Evolutionary conservation across 2,888 invertebrate genomes (phyloP).

Genomic region (Bombyx huttoni): DNA sequence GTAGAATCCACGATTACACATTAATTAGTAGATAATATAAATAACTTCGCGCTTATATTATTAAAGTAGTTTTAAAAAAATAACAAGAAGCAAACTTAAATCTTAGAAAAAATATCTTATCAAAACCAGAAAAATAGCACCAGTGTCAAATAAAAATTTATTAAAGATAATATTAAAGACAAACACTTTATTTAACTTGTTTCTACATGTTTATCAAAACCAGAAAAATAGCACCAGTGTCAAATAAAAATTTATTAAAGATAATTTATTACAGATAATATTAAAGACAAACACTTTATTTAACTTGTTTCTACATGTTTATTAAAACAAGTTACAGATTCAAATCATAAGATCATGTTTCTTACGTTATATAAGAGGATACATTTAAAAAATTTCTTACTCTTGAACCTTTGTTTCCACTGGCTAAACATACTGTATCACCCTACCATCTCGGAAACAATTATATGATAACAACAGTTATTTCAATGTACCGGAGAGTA

Average conservation of each 20-base stretch:
- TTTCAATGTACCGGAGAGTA: no score
- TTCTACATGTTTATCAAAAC: not conserved
- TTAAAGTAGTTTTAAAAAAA: not conserved
- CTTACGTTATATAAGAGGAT: no score
- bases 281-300: not conserved
- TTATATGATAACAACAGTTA: no score
- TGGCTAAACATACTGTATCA: no score
- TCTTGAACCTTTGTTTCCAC: no score
- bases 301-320: not conserved
- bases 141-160: not conserved
- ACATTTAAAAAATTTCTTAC: no score
- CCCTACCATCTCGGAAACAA: no score
- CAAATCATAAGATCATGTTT: not conserved
- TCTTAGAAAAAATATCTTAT: no score
- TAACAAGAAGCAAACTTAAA: no score
- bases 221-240: not conserved
- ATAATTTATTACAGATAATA: not conserved
- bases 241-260: not conserved
- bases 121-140: not conserved
- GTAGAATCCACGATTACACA: not conserved
- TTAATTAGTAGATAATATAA: not conserved
- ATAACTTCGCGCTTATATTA: slow-evolving; percentile 2
- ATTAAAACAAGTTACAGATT: not conserved
- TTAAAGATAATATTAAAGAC: not conserved
- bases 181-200: not conserved